Base-by-base conservation (phyloP, 1,140 invertebrate genomes). In the Dendroctonus ponderosae region DNA sequence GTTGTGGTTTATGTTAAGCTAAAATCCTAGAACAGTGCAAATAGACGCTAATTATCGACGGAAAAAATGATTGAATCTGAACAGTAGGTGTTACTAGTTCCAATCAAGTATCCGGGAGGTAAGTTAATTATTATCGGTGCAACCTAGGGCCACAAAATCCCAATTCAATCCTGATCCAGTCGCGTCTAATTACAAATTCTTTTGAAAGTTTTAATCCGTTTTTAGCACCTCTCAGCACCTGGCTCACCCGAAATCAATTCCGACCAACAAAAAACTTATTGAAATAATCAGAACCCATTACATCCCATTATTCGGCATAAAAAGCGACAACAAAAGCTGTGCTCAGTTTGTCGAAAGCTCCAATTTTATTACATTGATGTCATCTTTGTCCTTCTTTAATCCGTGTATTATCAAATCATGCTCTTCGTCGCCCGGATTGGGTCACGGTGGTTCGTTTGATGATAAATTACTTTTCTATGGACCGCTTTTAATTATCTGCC, bases 211-310 rank as follows among this genome's bases (percentile, higher is more conserved):
- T 46, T 46, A 46, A 46, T 46, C 43, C 43, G 43, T 46, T 46
- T 46, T 46, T 46, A 46, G 43, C 43, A 46, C 43, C 43, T 46
- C 43, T 58, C 56, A 37, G 38, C 56, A 58, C 56, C 56, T 58
- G 56, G 56, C 42, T 7, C 5, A 11, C 41, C n/a, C 42, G 6
- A 46, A 58, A 56, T 56, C 53, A 56, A 56, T 56, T 40, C 5
- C 26, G 15, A 39, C 53, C 39, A 7, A 43, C 40, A 58, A 58
- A 58, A 58, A 58, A n/a, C 37, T 39, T 15, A 58, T 58, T 58
- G 56, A 37, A 58, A 43, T 58, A 58, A 58, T 58, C 56, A 58
- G 15, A 58, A 58, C 56, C 56, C 41, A 58, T 58, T 58, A 58
- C 41, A 8, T 58, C 40, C 56, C 56, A 58, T 58, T 58, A 58